Percentiles rank a stretch among this genome's conserved stretches.
phyloP scores from a whole-genome alignment of 2,797 vertebrate genomes.

The Halcyon badia region DNA sequence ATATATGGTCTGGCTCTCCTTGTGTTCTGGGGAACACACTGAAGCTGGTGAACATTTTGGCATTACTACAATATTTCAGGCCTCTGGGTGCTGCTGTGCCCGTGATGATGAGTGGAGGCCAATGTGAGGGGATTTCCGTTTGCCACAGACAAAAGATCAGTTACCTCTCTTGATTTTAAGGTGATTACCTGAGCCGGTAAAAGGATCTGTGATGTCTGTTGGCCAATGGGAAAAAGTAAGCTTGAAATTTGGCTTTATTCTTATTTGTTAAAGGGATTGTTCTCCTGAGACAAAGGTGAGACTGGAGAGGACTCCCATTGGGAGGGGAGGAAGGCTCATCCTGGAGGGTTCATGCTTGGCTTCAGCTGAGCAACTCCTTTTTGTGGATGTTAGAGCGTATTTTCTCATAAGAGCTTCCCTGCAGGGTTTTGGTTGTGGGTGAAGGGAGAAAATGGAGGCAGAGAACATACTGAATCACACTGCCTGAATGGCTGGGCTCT shows the following conservation, averaged over 20 bases:
- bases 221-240: background rate
- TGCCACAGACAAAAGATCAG: conserved; percentile 4
- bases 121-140: conserved; percentile 55
- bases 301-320: background rate
- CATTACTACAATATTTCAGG: background rate
- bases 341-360: background rate
- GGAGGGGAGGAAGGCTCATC: background rate
- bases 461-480: background rate
- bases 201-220: background rate
- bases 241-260: background rate
- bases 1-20: background rate
- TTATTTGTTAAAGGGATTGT: background rate
- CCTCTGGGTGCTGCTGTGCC: background rate
- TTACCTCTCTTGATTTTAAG: background rate
- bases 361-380: background rate
- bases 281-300: background rate
- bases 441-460: background rate
- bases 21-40: background rate
- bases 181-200: background rate
- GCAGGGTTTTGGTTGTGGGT: background rate
- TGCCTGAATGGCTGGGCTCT: background rate
- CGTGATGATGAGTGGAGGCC: background rate
- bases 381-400: background rate
- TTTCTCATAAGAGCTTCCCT: background rate
- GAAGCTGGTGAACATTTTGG: background rate